Base-by-base conservation (phyloP, 2,888 invertebrate genomes). In the Halictus ligatus region DNA sequence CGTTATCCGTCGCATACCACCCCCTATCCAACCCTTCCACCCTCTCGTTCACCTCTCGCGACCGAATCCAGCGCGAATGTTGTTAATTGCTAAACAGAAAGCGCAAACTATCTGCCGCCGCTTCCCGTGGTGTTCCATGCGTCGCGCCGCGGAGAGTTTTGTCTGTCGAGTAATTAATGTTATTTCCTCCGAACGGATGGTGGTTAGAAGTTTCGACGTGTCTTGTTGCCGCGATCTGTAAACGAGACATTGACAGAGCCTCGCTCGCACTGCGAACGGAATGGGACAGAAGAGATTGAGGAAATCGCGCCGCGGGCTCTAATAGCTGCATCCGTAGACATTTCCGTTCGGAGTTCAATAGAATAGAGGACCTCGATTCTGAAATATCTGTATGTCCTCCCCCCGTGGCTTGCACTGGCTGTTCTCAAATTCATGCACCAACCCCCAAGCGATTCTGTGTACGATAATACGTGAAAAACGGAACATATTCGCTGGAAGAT, bases 51-150 rank as follows among this genome's bases (percentile, higher is more conserved):
- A 18, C 21, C 35, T 40, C 46, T 25, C 71, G 74, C 81, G 75
- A 80, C 78, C 73, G 75, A 75, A 83, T 64, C 76, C 89, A 81
- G 89, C 82, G 80, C 83, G 58, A 90, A 90, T 85, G 88, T 84
- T 89, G 85, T 88, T 90, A 90, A 90, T 90, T 87, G 89, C 86
- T 84, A 69, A 85, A 79, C 77, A 77, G 85, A 80, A 88, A 84
- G 88, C 82, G 74, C 84, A 81, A 89, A 89, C 89, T 89, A 85
- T 89, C 82, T 58, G 2, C 8, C 64, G 29, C 21, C 64, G 12
- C 43, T 46, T 35, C 35, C 35, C 35, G 35, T 64, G 43, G 35
- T 64, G 43, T 60, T 48, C 58, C 35, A 64, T 50, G 50, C 58
- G 43, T 64, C 75, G 75, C 60, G 12, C 25, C 75, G 54, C 72